Conservation (phyloP, 2,888 invertebrate species). For the Drosophila macrospina region DNA sequence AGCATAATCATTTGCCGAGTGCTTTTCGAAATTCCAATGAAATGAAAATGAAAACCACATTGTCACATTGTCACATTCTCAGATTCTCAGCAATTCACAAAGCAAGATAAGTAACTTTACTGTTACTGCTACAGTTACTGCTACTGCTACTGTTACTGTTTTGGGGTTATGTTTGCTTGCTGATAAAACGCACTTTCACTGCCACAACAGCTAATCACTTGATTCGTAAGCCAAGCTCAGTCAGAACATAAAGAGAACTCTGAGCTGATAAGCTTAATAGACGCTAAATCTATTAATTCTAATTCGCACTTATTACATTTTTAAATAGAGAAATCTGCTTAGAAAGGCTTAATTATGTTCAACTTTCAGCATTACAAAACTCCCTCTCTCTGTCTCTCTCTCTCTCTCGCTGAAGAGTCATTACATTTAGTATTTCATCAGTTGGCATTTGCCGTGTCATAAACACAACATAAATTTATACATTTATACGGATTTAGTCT, state of each 20-base stretch:
- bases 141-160: no score
- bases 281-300: conserved; percentile 11
- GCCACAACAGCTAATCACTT: neutral
- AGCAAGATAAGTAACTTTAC: conserved; percentile 4
- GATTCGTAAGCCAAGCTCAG: conserved; percentile 25
- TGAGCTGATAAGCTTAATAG: conserved; percentile 32
- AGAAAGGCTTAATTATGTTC: neutral
- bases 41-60: conserved; percentile 21
- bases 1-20: conserved; percentile 15
- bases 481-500: conserved; percentile 37
- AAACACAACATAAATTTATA: conserved; percentile 60
- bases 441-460: conserved; percentile 48
- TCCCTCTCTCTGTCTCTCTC: conserved; percentile 4
- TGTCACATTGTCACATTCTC: conserved; percentile 25
- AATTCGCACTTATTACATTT: conserved; percentile 2
- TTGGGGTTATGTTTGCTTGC: conserved; percentile 7
- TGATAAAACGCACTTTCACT: conserved; percentile 36
- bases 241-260: conserved; percentile 6
- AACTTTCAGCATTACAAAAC: neutral
- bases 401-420: neutral
- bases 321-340: neutral
- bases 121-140: no score
- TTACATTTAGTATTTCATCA: conserved; percentile 25
- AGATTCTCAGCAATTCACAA: conserved; percentile 4
- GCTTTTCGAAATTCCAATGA: conserved; percentile 21